Conservation (phyloP, 37 sponge, comb jelly and placozoan genomes). For the Aphrocallistes beatrix region DNA sequence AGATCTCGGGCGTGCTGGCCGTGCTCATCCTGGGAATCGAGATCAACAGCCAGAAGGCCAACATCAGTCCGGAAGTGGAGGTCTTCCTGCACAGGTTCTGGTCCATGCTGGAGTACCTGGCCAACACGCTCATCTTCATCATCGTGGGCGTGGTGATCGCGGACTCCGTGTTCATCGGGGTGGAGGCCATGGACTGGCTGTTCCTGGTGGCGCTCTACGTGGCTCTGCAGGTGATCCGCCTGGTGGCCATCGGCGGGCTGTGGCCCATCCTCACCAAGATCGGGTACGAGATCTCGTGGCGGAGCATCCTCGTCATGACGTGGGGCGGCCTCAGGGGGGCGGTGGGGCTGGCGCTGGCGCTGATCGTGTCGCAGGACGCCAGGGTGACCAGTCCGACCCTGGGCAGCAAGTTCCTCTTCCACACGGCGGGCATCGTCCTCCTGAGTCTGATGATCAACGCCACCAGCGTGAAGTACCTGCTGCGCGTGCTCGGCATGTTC, state of each 20-base stretch:
- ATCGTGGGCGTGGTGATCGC: constrained; percentile 79
- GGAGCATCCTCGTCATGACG: constrained; percentile 46
- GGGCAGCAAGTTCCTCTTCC: constrained; percentile 71
- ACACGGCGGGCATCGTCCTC: constrained; percentile 75
- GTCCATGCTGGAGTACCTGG: constrained; percentile 81
- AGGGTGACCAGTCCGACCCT: constrained; percentile 37
- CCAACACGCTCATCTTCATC: constrained; percentile 80
- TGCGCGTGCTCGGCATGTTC: constrained; percentile 61
- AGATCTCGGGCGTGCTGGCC: constrained; percentile 79
- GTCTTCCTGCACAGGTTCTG: constrained; percentile 86
- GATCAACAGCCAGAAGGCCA: constrained; percentile 60
- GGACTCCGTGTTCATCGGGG: constrained; percentile 46
- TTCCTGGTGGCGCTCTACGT: constrained; percentile 62
- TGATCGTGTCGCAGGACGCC: constrained; percentile 49
- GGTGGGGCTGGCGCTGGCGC: constrained; percentile 75
- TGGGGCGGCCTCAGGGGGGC: constrained; percentile 92
- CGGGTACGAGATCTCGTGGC: constrained; percentile 60
- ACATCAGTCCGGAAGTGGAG: constrained; percentile 85
- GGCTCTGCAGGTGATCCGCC: constrained; percentile 54
- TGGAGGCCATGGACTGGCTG: constrained; percentile 53
- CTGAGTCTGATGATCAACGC: constrained; percentile 76
- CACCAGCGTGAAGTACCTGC: constrained; percentile 58
- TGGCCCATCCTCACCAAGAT: constrained; percentile 52
- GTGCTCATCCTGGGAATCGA: constrained; percentile 74
- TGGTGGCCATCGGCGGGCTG: constrained; percentile 30